Conservation (phyloP, 1,140 invertebrate species). For the Sitobion miscanthi region DNA sequence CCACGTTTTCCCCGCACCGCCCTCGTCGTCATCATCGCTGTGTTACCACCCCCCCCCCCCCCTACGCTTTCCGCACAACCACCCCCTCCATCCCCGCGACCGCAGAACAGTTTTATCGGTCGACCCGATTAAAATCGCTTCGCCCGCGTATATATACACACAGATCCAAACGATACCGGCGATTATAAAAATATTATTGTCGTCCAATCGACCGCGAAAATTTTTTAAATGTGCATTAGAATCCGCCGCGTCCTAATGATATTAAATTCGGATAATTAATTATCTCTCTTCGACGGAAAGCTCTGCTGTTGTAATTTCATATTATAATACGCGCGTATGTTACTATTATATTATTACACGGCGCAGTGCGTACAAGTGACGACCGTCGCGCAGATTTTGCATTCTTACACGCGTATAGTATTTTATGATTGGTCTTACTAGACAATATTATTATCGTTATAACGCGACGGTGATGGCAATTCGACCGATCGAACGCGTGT, state of each 20-base stretch:
- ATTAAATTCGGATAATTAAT: too few species aligned
- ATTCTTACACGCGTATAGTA: too few species aligned
- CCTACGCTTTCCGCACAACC: neutral
- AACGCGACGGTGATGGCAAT: neutral
- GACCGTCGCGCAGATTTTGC: too few species aligned
- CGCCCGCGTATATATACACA: neutral
- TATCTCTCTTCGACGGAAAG: too few species aligned
- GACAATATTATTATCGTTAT: neutral
- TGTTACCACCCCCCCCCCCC: neutral
- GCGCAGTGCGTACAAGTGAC: too few species aligned
- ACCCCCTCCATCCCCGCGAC: neutral
- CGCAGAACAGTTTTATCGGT: neutral
- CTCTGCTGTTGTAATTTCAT: too few species aligned
- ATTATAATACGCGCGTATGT: too few species aligned
- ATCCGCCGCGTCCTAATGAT: neutral
- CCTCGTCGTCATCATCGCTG: neutral
- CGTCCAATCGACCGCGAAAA: neutral
- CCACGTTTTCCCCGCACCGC: neutral
- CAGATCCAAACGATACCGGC: neutral
- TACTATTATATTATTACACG: too few species aligned
- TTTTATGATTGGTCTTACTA: neutral
- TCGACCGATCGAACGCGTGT: neutral
- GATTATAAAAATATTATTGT: neutral
- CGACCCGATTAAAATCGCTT: neutral
- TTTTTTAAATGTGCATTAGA: neutral